Base-by-base conservation (phyloP, 1,140 invertebrate genomes). In the Lordiphosa mommai region DNA sequence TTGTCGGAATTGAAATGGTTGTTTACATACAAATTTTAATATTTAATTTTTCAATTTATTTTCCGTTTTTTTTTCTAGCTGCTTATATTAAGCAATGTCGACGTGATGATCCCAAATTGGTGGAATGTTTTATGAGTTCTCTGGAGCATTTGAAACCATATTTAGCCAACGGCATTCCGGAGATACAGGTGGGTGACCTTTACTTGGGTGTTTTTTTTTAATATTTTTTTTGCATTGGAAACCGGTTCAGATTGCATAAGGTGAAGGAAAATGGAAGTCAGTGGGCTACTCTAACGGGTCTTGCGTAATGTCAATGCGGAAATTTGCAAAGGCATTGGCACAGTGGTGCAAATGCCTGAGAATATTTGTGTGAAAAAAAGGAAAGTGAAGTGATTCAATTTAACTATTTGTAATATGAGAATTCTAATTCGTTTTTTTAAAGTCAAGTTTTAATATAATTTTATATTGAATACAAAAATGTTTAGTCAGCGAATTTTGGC, bases 31-130 rank as follows among this genome's bases (percentile, higher is more conserved):
- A 23, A 34, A 37, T 41, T 82, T 74, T 51, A 36, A 53, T 33
- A 32, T 23, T 53, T 52, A 41, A 20, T 33, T n/a, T n/a, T n/a
- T n/a, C n/a, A n/a, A 43, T 32, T 43, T 32, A 43, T 4, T 38
- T 33, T 27, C 2, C 33, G n/a, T 48, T 60, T 38, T 29, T 8
- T n/a, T 69, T 57, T 61, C 71, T 92, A 94, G 93, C 93, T 9
- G 91, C 92, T 41, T 94, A 94, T 71, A 91, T 94, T 13, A 93
- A 93, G 69, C 93, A 93, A 87, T 94, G 93, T 68, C 91, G 90
- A 27, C 90, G 91, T 57, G 90, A 90, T 40, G 93, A 94, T 85
- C 93, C 93, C 4, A 87, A 93, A 50, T 49, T 94, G 12, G 89
- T 91, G 32, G 74, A 91, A n/a, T 94, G 93, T 67, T 89, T 94